Conservation (phyloP, 2,888 invertebrate species). For the Mythimna albipuncta region DNA sequence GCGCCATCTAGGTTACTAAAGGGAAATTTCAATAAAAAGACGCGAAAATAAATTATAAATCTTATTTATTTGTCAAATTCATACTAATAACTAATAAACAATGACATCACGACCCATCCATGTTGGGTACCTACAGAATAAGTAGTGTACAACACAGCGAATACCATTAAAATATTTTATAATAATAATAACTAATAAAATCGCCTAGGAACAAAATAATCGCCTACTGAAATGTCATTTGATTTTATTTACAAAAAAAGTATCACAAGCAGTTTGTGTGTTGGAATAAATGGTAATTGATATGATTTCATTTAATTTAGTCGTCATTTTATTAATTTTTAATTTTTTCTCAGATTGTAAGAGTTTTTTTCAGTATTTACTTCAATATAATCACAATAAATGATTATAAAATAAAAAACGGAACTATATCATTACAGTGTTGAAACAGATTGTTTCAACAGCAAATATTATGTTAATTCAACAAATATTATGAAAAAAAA, state of each 20-base stretch:
- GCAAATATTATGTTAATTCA: not conserved
- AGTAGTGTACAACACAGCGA: conserved; percentile 40
- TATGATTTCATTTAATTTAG: conserved; percentile 10
- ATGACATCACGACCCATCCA: conserved; percentile 68
- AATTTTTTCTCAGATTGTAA: not conserved
- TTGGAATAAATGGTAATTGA: conserved; percentile 26
- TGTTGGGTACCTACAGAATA: conserved; percentile 60
- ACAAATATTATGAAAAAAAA: not conserved
- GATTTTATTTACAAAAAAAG: conserved; percentile 50
- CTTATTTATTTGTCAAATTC: conserved; percentile 81
- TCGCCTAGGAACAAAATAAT: conserved; percentile 62
- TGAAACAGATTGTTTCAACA: not conserved
- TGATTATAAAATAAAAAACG: not conserved
- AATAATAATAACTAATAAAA: conserved; percentile 50
- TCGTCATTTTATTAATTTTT: not conserved
- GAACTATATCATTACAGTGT: no score
- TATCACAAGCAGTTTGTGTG: conserved; percentile 55
- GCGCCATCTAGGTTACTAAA: not conserved
- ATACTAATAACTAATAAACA: conserved; percentile 75
- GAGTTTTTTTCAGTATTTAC: not conserved
- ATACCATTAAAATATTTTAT: conserved; percentile 27
- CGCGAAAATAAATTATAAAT: conserved; percentile 66
- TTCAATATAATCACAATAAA: no score
- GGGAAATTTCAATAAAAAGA: conserved; percentile 26
- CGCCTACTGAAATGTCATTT: conserved; percentile 55